Evolutionary conservation across 1,140 invertebrate species (phyloP), one percentile per base, ranked within the genome.

Genomic region (Acromyrmex echinatior): DNA sequence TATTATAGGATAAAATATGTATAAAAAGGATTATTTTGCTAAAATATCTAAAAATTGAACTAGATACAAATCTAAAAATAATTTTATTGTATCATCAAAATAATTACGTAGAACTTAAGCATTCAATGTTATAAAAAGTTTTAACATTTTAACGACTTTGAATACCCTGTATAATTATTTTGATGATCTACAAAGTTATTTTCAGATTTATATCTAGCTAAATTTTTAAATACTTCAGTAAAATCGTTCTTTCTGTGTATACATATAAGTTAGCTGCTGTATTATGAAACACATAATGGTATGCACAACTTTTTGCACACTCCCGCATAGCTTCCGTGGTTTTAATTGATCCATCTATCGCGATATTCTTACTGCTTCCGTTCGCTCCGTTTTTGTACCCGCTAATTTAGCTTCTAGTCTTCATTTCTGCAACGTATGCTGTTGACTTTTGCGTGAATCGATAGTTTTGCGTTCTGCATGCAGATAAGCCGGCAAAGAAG

Each of bases 321-420:
- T 71, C 70, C 25, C 70, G n/a, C 56, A 18, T 62, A 74, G 58
- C 80, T 84, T 51, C 45, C 80, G 80, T 28, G 39, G 70, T 58
- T 74, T 84, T 84, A 84, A 84, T 84, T 84, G 80, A 84, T 51
- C 51, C 80, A 14, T 84, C 70, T 84, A 84, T 84, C 80, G 80
- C 70, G 70, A 84, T 84, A 56, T 49, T 74, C 45, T n/a, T 76
- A 58, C 58, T 21, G 70, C 80, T 84, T 84, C 80, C 70, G 80
- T 74, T 74, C 53, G 66, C 49, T 6, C 28, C 56, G 80, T 84
- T 84, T 84, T 84, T 84, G 39, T 70, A 31, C 70, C 14, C 18
- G 25, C 60, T 84, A 84, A 84, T 84, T 76, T 39, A 74, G 70
- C 80, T 84, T 18, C 80, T 10, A 49, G 80, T 84, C 80, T 84